phyloP scores from a whole-genome alignment of 2,797 vertebrate genomes.

The Rhinophrynus dorsalis region DNA sequence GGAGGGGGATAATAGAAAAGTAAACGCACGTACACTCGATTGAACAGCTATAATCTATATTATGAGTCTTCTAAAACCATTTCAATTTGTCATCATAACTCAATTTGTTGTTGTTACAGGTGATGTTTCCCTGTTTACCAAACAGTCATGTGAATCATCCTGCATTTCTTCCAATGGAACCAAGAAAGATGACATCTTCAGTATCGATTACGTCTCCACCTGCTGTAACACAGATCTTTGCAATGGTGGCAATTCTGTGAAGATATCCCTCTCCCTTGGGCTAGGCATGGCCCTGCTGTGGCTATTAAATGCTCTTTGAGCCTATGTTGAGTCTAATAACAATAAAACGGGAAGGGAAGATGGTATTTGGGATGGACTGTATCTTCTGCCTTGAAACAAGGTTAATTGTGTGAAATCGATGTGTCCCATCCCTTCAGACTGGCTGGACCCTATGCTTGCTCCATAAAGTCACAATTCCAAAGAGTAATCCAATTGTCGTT shows the following conservation, averaged over 20 bases:
- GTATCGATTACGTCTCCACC: neutral
- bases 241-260: slow-evolving; percentile 16
- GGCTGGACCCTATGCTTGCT: neutral
- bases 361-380: neutral
- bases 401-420: neutral
- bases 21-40: no score
- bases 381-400: neutral
- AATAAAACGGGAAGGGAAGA: neutral
- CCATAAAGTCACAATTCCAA: neutral
- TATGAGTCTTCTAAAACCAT: no score
- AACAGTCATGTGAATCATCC: neutral
- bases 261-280: slow-evolving; percentile 32
- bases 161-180: neutral
- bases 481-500: no score
- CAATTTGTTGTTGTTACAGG: no score
- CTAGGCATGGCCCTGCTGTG: slow-evolving; percentile 24
- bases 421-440: neutral
- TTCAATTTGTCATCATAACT: no score
- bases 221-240: slow-evolving; percentile 10
- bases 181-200: neutral
- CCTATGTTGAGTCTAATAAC: no score
- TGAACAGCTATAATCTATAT: no score
- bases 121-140: neutral
- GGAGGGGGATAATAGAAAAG: no score
- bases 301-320: slow-evolving; percentile 23